These are phyloP conservation scores for Condylostylus longicornis DNA, from an alignment of 1,140 invertebrate species.

Conservation along the genomic window DNA sequence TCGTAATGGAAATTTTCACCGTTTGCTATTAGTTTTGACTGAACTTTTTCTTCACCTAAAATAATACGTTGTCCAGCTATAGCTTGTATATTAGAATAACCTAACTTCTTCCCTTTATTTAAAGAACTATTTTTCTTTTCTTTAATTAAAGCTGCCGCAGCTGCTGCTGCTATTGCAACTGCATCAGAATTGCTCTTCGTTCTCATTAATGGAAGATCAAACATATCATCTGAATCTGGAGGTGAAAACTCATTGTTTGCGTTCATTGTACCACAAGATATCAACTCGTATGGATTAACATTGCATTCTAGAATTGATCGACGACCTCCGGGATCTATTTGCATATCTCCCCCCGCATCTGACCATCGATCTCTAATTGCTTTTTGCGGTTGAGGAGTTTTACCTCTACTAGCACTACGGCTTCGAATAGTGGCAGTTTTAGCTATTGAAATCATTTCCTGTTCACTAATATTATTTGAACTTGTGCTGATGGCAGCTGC, in stretches of 20 bases:
- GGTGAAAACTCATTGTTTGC: conserved; percentile 3
- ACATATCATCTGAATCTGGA: background rate
- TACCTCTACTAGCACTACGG: conserved; percentile 30
- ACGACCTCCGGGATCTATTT: conserved; percentile 34
- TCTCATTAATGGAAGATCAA: background rate
- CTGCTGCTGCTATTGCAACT: background rate
- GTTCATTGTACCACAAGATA: conserved; percentile 25
- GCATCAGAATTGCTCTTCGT: no score
- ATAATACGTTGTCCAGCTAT: conserved; percentile 42
- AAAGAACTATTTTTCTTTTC: background rate
- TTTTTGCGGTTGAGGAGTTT: no score
- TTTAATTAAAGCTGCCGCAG: background rate
- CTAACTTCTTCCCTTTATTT: conserved; percentile 2
- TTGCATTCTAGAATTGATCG: conserved; percentile 69
- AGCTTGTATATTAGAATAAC: conserved; percentile 37
- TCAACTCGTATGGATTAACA: conserved; percentile 70
- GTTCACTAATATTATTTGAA: conserved; percentile 1
- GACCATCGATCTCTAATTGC: conserved; percentile 35
- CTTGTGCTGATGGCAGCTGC: background rate
- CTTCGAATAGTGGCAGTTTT: conserved; percentile 3
- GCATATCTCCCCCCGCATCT: conserved; percentile 19
- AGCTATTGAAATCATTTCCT: conserved; percentile 1
- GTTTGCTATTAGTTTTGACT: conserved; percentile 10
- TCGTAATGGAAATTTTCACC: conserved; percentile 33
- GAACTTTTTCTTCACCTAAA: conserved; percentile 31